A percentile compares a stretch with the other conserved stretches of the same genome.
phyloP scores from a whole-genome alignment of 2,797 vertebrate genomes.

The Sarcoramphus papa region DNA sequence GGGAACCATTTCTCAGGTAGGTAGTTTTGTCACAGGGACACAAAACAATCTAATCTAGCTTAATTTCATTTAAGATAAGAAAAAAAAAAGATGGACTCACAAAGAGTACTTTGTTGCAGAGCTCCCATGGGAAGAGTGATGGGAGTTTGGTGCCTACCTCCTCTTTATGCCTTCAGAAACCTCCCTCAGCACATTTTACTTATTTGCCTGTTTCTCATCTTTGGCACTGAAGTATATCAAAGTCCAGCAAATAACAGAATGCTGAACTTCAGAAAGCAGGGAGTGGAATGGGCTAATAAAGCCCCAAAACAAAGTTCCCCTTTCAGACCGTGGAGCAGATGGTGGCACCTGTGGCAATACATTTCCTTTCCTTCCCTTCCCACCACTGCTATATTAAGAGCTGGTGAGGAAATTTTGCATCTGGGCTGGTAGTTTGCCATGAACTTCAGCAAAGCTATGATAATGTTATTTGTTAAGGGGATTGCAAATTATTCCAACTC shows the following conservation, averaged over 20 bases:
- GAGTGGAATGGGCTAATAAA: not conserved
- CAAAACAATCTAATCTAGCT: not conserved
- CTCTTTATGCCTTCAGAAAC: not conserved
- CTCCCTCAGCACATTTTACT: not conserved
- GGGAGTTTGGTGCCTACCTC: not conserved
- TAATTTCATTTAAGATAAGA: not conserved
- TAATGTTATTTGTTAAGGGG: constrained; percentile 18
- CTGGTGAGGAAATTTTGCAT: not conserved
- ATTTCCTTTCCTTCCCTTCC: not conserved
- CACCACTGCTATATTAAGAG: not conserved
- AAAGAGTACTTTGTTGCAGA: not conserved
- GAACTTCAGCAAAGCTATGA: not conserved
- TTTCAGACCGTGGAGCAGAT: constrained; percentile 17
- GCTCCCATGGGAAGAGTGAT: not conserved
- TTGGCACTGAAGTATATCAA: not conserved
- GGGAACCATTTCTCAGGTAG: not conserved
- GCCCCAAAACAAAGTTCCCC: constrained; percentile 13
- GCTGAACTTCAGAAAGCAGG: not conserved
- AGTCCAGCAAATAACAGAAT: not conserved
- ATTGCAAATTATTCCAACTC: not conserved
- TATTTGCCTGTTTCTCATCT: not conserved
- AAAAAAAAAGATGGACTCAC: not conserved
- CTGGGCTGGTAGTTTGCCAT: constrained; percentile 28
- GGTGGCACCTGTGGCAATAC: constrained; percentile 35
- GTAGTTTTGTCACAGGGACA: not conserved